A percentile compares a stretch with the other conserved stretches of the same genome.
Evolutionary conservation across 2,888 invertebrate species (phyloP).

Genomic region (Acrobasis consociella): DNA sequence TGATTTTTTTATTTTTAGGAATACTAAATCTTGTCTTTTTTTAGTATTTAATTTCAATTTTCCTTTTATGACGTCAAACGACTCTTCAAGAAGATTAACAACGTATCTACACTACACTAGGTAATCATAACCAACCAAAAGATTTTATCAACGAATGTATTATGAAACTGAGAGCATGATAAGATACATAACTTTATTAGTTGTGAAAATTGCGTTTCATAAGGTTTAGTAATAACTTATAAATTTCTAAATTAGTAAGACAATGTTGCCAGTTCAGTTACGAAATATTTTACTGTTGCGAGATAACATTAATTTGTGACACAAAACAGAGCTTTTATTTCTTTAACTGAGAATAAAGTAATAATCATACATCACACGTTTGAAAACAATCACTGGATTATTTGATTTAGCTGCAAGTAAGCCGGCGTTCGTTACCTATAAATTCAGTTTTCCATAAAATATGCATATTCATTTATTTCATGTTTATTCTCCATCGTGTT

Average conservation of each 20-base stretch:
- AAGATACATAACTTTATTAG: background rate
- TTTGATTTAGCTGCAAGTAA: constrained; percentile 13
- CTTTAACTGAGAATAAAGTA: constrained; percentile 2
- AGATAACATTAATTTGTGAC: constrained; percentile 1
- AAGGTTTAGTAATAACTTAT: background rate
- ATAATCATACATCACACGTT: constrained; percentile 10
- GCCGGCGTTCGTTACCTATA: background rate
- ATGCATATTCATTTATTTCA: constrained; percentile 31
- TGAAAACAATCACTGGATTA: constrained; percentile 12
- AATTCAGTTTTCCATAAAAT: constrained; percentile 26
- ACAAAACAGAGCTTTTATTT: background rate
- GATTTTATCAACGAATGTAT: background rate
- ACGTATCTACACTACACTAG: background rate
- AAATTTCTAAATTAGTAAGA: constrained; percentile 1
- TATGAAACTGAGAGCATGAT: background rate
- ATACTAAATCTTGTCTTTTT: too few species aligned
- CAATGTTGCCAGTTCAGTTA: background rate
- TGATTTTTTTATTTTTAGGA: too few species aligned
- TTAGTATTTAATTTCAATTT: too few species aligned
- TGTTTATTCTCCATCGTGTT: constrained; percentile 31
- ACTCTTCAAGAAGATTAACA: too few species aligned
- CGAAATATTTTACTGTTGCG: background rate
- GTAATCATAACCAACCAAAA: background rate
- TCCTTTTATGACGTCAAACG: too few species aligned
- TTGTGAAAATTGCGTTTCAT: background rate